Percentiles rank a stretch among this genome's conserved stretches.
Evolutionary conservation across 2,113 vertebrate species (phyloP).

Genomic region (Osmerus eperlanus): DNA sequence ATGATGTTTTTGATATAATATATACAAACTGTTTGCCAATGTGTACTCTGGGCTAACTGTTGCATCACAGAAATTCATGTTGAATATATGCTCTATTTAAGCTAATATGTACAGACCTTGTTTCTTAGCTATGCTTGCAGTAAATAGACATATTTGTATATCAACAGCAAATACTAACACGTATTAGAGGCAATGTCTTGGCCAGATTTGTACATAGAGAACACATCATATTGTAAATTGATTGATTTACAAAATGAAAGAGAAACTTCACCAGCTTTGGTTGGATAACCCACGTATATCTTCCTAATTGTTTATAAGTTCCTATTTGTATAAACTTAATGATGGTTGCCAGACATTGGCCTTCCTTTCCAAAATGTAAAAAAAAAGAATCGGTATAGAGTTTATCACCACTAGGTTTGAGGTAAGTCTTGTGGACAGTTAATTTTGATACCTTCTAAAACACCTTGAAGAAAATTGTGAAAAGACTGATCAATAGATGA

Average conservation of each 20-base stretch:
- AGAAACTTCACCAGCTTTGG: too few relatives aligned
- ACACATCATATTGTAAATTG: too few relatives aligned
- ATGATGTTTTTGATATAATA: slow-evolving; percentile 40
- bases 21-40: slow-evolving; percentile 23
- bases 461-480: neutral
- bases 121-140: slow-evolving; percentile 30
- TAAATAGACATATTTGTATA: slow-evolving; percentile 37
- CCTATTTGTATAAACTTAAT: too few relatives aligned
- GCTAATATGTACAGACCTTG: slow-evolving; percentile 5
- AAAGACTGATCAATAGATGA: neutral
- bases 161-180: slow-evolving; percentile 58
- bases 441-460: slow-evolving; percentile 1
- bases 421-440: slow-evolving; percentile 60
- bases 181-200: slow-evolving; percentile 28
- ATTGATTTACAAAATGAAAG: too few relatives aligned
- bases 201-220: neutral
- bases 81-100: slow-evolving; percentile 27
- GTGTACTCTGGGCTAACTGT: neutral
- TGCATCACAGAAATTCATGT: slow-evolving; percentile 5
- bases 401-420: slow-evolving; percentile 36
- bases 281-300: too few relatives aligned
- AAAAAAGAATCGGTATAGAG: slow-evolving; percentile 7
- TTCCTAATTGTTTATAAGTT: too few relatives aligned
- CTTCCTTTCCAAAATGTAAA: neutral
- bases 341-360: neutral